Base-by-base conservation (phyloP, 2,797 vertebrate genomes). In the Nasua narica region DNA sequence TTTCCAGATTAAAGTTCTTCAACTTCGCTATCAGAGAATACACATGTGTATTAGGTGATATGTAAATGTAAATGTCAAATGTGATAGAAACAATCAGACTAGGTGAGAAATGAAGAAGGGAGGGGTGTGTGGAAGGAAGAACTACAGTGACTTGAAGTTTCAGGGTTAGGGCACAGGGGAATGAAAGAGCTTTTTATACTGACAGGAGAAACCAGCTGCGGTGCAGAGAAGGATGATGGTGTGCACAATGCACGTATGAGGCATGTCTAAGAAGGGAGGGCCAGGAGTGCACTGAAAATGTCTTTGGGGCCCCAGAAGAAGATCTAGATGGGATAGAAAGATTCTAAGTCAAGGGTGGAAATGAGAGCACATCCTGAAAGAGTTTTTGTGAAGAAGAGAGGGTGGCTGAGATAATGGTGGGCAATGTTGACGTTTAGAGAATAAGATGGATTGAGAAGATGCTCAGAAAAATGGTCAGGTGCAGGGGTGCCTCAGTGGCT, bases 1-100 rank as follows among this genome's bases (percentile, higher is more conserved):
- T 84, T 81, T 91, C 88, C n/a, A 72, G 12, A 77, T 81, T 90
- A 78, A 79, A 78, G 11, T 37, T 92, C 40, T 94, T 92, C 58
- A 14, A 82, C 77, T 40, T 76, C 21, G 65, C 23, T 65, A 0
- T 84, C 23, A 54, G 13, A 81, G 16, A 35, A 88, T 9, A 52
- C 11, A 76, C 15, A 85, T 50, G n/a, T 74, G 43, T 74, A 32
- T 74, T 48, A 74, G 43, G 43, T 74, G 15, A 32, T 74, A 48
- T 74, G 43, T 10, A 32, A 48, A 74, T 48, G 40, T 43, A 43
- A 72, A 72, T 27, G 70, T 43, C 70, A 72, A 29, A 72, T 43
- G 7, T 29, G 27, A 18, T 50, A 54, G 29, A 89, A 84, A 43
- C 32, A 83, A 32, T 15, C 54, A 69, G 74, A 48, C 7, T 50